Percentiles rank a stretch among this genome's conserved stretches.
Conservation (phyloP, 2,888 invertebrate genomes). For the Salpingus planirostris region DNA sequence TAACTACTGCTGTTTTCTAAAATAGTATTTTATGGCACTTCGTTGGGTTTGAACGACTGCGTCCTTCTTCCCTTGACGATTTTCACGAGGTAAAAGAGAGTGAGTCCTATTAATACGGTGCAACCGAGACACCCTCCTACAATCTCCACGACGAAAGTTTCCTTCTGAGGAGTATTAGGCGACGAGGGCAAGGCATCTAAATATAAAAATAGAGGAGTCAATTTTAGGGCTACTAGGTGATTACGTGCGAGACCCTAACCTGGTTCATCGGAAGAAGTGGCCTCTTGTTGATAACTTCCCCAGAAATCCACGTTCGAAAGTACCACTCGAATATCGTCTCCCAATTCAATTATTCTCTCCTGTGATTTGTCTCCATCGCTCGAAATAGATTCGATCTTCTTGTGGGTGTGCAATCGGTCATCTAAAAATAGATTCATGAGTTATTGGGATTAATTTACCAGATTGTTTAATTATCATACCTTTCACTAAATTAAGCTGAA, state of each 20-base stretch:
- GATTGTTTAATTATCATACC: conserved; percentile 8
- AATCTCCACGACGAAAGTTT: conserved; percentile 2
- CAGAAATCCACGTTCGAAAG: conserved; percentile 15
- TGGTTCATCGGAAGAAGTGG: background rate
- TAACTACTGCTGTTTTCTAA: too few relatives aligned
- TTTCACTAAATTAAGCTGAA: conserved; percentile 11
- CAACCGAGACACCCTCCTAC: conserved; percentile 5
- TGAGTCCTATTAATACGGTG: background rate
- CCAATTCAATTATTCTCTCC: conserved; percentile 7
- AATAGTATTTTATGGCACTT: background rate
- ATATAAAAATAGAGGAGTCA: too few relatives aligned
- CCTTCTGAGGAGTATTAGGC: background rate
- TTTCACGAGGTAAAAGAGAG: conserved; percentile 1
- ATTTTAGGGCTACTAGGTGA: background rate
- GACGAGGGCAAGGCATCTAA: too few relatives aligned
- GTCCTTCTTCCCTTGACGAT: conserved; percentile 2
- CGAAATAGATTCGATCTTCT: conserved; percentile 6
- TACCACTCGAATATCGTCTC: conserved; percentile 11
- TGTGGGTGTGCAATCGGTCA: conserved; percentile 9
- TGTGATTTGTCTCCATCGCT: conserved; percentile 4
- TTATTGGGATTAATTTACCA: background rate
- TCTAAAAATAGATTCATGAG: conserved; percentile 14
- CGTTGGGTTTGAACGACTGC: conserved; percentile 5
- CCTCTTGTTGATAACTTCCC: conserved; percentile 1
- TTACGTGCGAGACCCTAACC: background rate